Evolutionary conservation across 2,888 invertebrate genomes (phyloP).

Genomic region (Eledona agricola): DNA sequence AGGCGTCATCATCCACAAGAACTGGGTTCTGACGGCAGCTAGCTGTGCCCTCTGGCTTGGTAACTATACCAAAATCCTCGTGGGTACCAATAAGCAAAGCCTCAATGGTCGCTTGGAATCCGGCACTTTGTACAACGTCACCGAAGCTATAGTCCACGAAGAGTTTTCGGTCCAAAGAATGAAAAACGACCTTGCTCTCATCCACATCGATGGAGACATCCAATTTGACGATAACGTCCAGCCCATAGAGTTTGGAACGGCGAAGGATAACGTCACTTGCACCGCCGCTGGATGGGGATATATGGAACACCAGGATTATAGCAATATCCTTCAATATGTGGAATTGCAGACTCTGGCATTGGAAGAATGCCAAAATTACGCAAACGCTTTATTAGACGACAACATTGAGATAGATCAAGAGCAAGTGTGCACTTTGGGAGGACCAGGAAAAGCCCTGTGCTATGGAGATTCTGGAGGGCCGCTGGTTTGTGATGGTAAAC

Average conservation of each 20-base stretch:
- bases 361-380: slow-evolving; percentile 1
- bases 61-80: neutral
- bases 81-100: slow-evolving; percentile 3
- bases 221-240: slow-evolving; percentile 2
- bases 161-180: neutral
- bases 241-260: neutral
- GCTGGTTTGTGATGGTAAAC: slow-evolving; percentile 8
- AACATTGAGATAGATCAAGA: neutral
- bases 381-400: neutral
- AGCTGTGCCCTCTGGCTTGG: neutral
- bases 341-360: slow-evolving; percentile 2
- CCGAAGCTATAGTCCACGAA: slow-evolving; percentile 1
- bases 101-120: no score
- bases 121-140: slow-evolving; percentile 3
- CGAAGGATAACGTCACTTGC: slow-evolving; percentile 1
- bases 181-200: slow-evolving; percentile 10
- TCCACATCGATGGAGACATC: slow-evolving; percentile 8
- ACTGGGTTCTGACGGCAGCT: slow-evolving; percentile 15
- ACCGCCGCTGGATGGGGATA: slow-evolving; percentile 7
- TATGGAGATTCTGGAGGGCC: slow-evolving; percentile 10
- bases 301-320: neutral
- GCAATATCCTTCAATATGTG: slow-evolving; percentile 1
- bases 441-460: slow-evolving; percentile 2
- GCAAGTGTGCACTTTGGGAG: slow-evolving; percentile 4
- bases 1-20: slow-evolving; percentile 17